These are phyloP conservation scores for Tenthredo amoena DNA, from an alignment of 2,888 invertebrate species.

Conservation along the genomic window DNA sequence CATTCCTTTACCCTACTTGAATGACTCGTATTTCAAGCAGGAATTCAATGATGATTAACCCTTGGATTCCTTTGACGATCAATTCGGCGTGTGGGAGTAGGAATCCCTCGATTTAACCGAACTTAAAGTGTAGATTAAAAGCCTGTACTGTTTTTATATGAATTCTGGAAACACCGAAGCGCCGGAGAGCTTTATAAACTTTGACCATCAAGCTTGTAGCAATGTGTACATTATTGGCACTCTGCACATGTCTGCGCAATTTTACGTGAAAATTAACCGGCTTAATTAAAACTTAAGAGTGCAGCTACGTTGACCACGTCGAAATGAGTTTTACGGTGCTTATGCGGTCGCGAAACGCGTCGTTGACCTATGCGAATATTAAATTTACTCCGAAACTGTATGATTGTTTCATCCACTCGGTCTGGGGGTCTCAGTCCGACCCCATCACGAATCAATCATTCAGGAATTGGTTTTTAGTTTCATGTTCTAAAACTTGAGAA, in stretches of 20 bases:
- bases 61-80: not conserved
- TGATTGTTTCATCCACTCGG: not conserved
- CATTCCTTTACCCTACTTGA: not conserved
- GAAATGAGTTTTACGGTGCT: not conserved
- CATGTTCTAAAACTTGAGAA: not conserved
- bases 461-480: not conserved
- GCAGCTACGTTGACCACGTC: not conserved
- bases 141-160: not conserved
- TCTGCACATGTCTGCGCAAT: not conserved
- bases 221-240: not conserved
- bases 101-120: not conserved
- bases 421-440: not conserved
- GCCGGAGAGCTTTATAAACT: not conserved
- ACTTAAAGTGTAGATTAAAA: not conserved
- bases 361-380: slow-evolving; percentile 13
- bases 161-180: not conserved
- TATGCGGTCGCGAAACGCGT: not conserved
- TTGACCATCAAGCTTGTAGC: not conserved
- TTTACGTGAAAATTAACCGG: not conserved
- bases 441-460: not conserved
- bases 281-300: slow-evolving; percentile 9
- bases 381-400: not conserved
- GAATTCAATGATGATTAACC: not conserved
- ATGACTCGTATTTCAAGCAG: not conserved
- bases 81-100: not conserved